Conservation (phyloP, 2,113 vertebrate species). For the Antennarius striatus region DNA sequence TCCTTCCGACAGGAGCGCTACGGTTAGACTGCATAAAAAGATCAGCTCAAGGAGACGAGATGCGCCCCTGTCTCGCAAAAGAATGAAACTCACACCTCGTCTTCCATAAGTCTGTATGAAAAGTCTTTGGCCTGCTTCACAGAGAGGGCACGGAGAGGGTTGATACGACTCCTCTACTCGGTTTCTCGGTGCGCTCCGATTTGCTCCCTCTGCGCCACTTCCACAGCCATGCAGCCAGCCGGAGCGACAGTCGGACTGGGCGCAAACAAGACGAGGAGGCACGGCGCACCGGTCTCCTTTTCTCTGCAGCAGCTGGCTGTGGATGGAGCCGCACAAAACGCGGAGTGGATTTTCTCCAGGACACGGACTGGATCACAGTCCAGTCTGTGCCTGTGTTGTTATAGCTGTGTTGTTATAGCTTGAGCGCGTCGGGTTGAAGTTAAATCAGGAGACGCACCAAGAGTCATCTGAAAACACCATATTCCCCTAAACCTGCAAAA, state of each 20-base stretch:
- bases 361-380: slow-evolving; percentile 39
- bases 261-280: slow-evolving; percentile 60
- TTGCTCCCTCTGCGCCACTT: slow-evolving; percentile 49
- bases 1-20: slow-evolving; percentile 51
- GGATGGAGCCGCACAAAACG: slow-evolving; percentile 56
- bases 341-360: slow-evolving; percentile 39
- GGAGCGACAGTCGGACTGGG: slow-evolving; percentile 67
- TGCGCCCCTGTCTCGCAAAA: slow-evolving; percentile 44
- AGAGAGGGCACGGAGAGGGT: slow-evolving; percentile 1
- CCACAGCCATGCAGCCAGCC: slow-evolving; percentile 69
- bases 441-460: no score
- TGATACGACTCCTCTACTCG: slow-evolving; percentile 26
- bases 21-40: slow-evolving; percentile 51
- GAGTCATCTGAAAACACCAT: no score
- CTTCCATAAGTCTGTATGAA: slow-evolving; percentile 28
- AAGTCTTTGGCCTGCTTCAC: slow-evolving; percentile 28
- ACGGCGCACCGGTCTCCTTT: slow-evolving; percentile 71
- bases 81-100: slow-evolving; percentile 53
- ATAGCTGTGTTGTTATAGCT: no score
- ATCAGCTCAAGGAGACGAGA: slow-evolving; percentile 72
- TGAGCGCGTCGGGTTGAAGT: no score
- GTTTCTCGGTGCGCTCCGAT: slow-evolving; percentile 29
- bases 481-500: no score
- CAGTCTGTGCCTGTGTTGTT: no score
- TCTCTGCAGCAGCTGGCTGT: slow-evolving; percentile 79